Evolutionary conservation across 2,888 invertebrate genomes (phyloP), one percentile per base, ranked within the genome.

Genomic region (Tetheella fluctuosa): DNA sequence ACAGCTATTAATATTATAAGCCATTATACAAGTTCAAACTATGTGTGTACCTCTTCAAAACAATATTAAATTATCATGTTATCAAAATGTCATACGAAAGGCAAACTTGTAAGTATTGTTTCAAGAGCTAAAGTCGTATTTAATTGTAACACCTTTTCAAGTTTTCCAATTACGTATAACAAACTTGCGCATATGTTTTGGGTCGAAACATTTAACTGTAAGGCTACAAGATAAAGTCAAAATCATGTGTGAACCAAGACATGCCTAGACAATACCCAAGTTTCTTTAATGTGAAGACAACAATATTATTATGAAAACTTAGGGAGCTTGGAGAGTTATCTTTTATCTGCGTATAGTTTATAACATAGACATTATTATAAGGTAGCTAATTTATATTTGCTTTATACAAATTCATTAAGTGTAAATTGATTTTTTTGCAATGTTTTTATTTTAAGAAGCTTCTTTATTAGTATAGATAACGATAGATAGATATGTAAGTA

Each of bases 131-230:
- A 34, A 34, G 34, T 34, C 34, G 13, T 81, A 78, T 68, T 72
- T 76, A 73, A 74, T 75, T 72, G 69, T 69, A 73, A 73, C 84
- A 88, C 86, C 86, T 88, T 85, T 86, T 85, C 79, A 88, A 89
- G 86, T 89, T 86, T 86, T 83, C 88, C 85, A 88, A 88, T 89
- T 48, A 48, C 17, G 42, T 89, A 88, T 77, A 76, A 72, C 74
- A 78, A 77, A 77, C 84, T 78, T 77, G 81, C 80, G 81, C 42
- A 48, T 20, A 48, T 48, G 42, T 48, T 81, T 82, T 74, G 64
- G 71, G 70, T 71, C 73, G 76, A 77, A 77, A 84, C 77, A 85
- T 84, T 84, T 79, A 83, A 83, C 79, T 82, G 86, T 74, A 77
- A 76, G 70, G 60, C 76, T 64, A 67, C 60, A 64, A 75, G 83